These are phyloP conservation scores for Bombus breviceps DNA, from an alignment of 1,140 invertebrate species.

Conservation along the genomic window DNA sequence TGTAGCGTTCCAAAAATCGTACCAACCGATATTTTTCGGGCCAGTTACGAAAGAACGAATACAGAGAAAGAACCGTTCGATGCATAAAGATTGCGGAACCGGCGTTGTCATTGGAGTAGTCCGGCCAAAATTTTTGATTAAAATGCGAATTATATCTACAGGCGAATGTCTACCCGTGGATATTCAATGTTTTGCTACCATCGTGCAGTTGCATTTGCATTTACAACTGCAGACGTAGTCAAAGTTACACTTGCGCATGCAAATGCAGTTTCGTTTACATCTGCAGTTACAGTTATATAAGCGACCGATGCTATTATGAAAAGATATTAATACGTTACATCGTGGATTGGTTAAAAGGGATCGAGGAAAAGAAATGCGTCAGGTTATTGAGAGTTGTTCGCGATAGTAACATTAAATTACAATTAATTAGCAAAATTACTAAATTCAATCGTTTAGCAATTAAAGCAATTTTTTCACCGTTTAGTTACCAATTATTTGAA, in stretches of 20 bases:
- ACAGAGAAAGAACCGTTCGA: conserved; percentile 13
- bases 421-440: too few relatives aligned
- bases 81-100: conserved; percentile 18
- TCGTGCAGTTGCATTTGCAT: not conserved
- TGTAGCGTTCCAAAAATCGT: not conserved
- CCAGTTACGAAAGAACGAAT: not conserved
- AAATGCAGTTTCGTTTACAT: not conserved
- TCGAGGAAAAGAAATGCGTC: too few relatives aligned
- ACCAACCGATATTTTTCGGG: not conserved
- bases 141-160: not conserved
- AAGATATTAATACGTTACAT: too few relatives aligned
- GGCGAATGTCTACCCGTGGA: not conserved
- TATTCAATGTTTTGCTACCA: not conserved
- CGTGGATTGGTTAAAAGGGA: too few relatives aligned
- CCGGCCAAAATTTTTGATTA: not conserved
- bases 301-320: too few relatives aligned
- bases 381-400: too few relatives aligned
- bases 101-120: not conserved
- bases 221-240: not conserved
- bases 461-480: too few relatives aligned
- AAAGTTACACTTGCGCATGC: not conserved
- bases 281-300: not conserved
- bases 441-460: too few relatives aligned
- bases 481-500: too few relatives aligned
- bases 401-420: too few relatives aligned